Percentiles rank a stretch among this genome's conserved stretches.
phyloP scores from a whole-genome alignment of 2,888 invertebrate species.

The Nycteola revayana region DNA sequence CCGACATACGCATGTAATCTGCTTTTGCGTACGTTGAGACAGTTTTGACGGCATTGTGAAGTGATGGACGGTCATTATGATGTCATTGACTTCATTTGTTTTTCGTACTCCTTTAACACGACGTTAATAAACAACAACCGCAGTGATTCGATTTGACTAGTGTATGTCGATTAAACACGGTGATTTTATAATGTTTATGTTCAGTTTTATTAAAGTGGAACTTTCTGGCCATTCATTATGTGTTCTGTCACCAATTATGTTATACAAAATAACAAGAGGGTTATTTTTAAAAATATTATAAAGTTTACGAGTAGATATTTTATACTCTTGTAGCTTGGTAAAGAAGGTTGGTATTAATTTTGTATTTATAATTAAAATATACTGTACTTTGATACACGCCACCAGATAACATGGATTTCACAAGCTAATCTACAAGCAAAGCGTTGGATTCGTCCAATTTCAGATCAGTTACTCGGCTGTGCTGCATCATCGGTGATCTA shows the following conservation, averaged over 20 bases:
- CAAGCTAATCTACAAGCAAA: constrained; percentile 59
- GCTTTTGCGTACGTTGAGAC: constrained; percentile 41
- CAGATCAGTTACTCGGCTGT: constrained; percentile 71
- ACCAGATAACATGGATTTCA: constrained; percentile 39
- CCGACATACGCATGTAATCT: constrained; percentile 29
- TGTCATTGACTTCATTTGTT: constrained; percentile 72
- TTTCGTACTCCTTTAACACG: constrained; percentile 46
- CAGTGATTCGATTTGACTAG: no score
- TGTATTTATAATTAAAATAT: constrained; percentile 28
- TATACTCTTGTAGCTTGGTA: constrained; percentile 7
- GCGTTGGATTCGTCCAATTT: constrained; percentile 64
- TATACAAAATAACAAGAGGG: no score
- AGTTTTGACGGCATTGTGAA: constrained; percentile 58
- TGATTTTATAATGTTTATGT: no score
- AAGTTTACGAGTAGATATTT: no score
- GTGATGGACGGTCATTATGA: constrained; percentile 63
- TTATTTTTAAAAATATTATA: no score
- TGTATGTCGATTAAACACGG: no score
- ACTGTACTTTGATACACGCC: constrained; percentile 18
- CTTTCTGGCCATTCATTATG: no score
- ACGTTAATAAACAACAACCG: constrained; percentile 46
- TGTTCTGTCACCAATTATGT: no score
- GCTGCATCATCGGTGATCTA: constrained; percentile 80
- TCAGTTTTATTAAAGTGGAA: no score
- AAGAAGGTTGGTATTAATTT: constrained; percentile 17